Conservation (phyloP, 2,888 invertebrate genomes). For the Selenia dentaria region DNA sequence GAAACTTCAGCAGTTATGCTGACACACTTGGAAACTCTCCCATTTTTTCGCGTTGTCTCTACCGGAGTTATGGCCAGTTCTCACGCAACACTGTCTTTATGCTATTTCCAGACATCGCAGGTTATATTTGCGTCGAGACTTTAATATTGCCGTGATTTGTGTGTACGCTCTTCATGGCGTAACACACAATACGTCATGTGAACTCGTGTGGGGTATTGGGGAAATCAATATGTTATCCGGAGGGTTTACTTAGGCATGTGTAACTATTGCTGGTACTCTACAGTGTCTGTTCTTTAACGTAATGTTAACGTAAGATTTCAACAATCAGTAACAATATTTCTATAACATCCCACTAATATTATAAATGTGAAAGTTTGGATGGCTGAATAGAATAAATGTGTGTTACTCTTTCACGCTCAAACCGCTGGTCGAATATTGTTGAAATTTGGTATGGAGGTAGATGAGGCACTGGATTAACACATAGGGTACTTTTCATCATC, state of each 20-base stretch:
- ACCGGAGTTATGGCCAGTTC: constrained; percentile 9
- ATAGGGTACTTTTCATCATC: no score
- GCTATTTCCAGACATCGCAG: constrained; percentile 17
- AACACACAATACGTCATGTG: constrained; percentile 9
- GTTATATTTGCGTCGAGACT: constrained; percentile 13
- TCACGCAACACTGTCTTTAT: constrained; percentile 15
- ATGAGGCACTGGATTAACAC: no score
- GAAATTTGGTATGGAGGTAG: no score
- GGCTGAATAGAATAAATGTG: no score
- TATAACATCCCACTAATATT: no score
- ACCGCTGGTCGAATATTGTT: no score
- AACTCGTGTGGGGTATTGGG: neutral
- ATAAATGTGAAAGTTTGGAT: no score
- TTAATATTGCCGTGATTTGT: constrained; percentile 7
- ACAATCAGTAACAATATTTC: no score
- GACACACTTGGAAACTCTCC: constrained; percentile 18
- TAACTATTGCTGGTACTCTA: no score
- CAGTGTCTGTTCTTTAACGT: no score
- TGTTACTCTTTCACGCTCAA: no score
- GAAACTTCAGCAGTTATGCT: constrained; percentile 21
- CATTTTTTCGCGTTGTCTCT: constrained; percentile 7
- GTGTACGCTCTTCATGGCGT: constrained; percentile 7
- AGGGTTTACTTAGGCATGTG: neutral
- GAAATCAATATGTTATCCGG: constrained; percentile 9
- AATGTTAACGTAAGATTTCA: no score